Evolutionary conservation across 2,797 vertebrate species (phyloP).

Genomic region (Spinibarbus caldwelli): DNA sequence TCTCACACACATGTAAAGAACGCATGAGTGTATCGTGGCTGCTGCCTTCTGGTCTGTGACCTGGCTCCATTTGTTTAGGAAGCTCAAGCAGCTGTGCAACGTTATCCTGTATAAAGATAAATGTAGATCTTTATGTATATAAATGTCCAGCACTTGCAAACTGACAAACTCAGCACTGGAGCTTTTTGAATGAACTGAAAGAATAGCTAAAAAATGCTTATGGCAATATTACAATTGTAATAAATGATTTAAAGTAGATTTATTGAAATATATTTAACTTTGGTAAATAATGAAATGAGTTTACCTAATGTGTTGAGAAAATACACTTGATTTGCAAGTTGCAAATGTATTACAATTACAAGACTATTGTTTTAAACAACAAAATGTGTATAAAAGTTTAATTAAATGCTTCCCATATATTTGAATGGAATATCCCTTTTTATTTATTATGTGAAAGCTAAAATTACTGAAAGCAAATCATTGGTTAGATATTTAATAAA

Average conservation of each 20-base stretch:
- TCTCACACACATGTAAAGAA: conserved; percentile 6
- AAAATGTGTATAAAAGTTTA: background rate
- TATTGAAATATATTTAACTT: background rate
- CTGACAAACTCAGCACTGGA: background rate
- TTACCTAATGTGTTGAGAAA: background rate
- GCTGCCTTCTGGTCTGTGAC: conserved; percentile 57
- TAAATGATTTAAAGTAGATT: background rate
- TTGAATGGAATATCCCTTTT: background rate
- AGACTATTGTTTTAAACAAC: background rate
- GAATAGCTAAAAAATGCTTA: background rate
- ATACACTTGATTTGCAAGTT: background rate
- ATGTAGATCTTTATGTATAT: conserved; percentile 20
- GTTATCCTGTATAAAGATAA: conserved; percentile 34
- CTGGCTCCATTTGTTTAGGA: conserved; percentile 64
- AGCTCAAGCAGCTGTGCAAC: conserved; percentile 32
- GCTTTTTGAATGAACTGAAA: background rate
- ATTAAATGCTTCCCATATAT: background rate
- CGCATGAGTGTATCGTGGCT: conserved; percentile 34
- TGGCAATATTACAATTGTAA: background rate
- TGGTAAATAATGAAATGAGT: background rate
- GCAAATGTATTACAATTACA: background rate
- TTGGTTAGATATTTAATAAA: background rate
- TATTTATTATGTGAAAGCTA: background rate
- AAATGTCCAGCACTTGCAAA: conserved; percentile 7
- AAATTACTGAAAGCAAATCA: background rate